Evolutionary conservation across 2,797 vertebrate species (phyloP).

Genomic region (Buphagus erythrorhynchus): DNA sequence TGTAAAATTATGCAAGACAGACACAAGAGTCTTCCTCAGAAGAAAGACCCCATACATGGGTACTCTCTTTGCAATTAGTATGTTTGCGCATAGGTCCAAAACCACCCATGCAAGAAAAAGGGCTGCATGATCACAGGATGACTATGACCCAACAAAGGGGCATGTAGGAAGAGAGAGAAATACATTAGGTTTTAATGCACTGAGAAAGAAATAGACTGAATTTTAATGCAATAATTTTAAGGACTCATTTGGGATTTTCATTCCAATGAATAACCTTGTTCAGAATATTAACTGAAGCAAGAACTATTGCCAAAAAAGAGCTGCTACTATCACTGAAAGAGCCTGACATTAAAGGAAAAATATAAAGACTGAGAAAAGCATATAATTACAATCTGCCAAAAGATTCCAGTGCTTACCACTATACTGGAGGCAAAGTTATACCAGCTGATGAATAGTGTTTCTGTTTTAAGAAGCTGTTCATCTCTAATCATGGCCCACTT

Average conservation of each 20-base stretch:
- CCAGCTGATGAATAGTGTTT: background rate
- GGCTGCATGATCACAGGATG: background rate
- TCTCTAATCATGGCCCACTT: background rate
- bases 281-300: background rate
- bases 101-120: background rate
- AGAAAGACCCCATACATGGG: background rate
- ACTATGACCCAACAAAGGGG: background rate
- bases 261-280: background rate
- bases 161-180: background rate
- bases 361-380: background rate
- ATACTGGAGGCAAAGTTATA: background rate
- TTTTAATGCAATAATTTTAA: background rate
- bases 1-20: background rate
- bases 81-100: background rate
- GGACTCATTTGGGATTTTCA: background rate
- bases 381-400: background rate
- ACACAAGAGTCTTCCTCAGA: background rate
- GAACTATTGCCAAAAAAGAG: background rate
- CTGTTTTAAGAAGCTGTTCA: background rate
- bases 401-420: background rate
- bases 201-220: background rate
- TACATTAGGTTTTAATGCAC: background rate
- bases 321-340: background rate
- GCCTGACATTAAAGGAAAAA: background rate
- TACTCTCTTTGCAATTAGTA: background rate